phyloP scores from a whole-genome alignment of 2,113 vertebrate genomes.

The Melanostigma gelatinosum region DNA sequence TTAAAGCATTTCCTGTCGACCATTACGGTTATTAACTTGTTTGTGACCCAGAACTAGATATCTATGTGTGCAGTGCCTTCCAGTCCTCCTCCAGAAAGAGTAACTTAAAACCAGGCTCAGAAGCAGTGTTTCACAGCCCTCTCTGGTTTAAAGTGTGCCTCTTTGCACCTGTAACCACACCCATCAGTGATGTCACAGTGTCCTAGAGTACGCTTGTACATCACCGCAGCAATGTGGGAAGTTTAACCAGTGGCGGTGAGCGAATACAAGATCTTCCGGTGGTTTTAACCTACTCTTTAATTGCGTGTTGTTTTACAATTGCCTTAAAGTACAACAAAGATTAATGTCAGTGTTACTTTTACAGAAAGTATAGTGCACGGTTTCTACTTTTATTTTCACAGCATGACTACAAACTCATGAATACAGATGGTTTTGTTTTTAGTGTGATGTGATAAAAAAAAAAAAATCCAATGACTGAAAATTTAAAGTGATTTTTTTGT shows the following conservation, averaged over 20 bases:
- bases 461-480: neutral
- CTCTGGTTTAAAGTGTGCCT: slow-evolving; percentile 11
- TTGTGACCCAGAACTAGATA: slow-evolving; percentile 53
- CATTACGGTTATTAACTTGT: slow-evolving; percentile 44
- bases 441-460: neutral
- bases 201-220: neutral
- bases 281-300: slow-evolving; percentile 24
- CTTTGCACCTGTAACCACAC: slow-evolving; percentile 10
- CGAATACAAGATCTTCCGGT: neutral
- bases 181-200: slow-evolving; percentile 26
- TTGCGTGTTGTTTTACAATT: slow-evolving; percentile 21
- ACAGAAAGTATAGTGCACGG: neutral
- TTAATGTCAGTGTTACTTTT: slow-evolving; percentile 18
- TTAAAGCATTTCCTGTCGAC: slow-evolving; percentile 46
- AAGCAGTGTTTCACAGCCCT: neutral
- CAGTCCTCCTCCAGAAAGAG: slow-evolving; percentile 20
- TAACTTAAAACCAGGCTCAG: slow-evolving; percentile 5
- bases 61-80: slow-evolving; percentile 61
- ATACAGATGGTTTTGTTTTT: neutral
- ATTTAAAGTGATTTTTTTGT: neutral
- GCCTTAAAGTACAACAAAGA: slow-evolving; percentile 15
- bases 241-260: slow-evolving; percentile 3
- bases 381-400: neutral
- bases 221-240: neutral
- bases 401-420: neutral